These are phyloP conservation scores for Eurytoma adleriae DNA, from an alignment of 2,888 invertebrate genomes.

Conservation along the genomic window DNA sequence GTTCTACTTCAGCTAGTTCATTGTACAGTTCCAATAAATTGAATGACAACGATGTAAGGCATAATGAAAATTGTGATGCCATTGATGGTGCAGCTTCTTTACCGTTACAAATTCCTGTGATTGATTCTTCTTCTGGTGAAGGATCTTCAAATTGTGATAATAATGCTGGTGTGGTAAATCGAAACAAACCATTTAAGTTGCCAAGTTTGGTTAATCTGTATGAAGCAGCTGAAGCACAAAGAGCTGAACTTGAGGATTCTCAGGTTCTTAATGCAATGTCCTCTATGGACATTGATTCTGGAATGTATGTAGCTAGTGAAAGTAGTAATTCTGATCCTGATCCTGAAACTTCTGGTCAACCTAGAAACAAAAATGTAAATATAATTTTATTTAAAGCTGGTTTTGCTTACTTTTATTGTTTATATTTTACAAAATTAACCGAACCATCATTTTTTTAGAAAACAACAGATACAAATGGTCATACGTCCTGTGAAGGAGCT, in stretches of 20 bases:
- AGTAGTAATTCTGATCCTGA: constrained; percentile 72
- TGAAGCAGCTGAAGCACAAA: constrained; percentile 66
- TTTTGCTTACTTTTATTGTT: not conserved
- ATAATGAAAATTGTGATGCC: constrained; percentile 52
- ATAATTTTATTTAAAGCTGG: constrained; percentile 1
- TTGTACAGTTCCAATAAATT: constrained; percentile 35
- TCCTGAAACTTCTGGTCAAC: constrained; percentile 59
- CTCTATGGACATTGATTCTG: constrained; percentile 67
- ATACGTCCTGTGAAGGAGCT: constrained; percentile 67
- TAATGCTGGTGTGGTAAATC: constrained; percentile 55
- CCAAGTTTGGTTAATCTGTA: constrained; percentile 70
- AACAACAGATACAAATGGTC: constrained; percentile 57
- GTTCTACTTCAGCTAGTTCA: constrained; percentile 46
- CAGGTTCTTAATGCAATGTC: constrained; percentile 67
- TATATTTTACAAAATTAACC: not conserved
- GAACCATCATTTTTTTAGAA: constrained; percentile 27
- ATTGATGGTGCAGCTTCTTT: constrained; percentile 61
- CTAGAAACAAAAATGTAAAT: constrained; percentile 66
- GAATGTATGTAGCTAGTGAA: constrained; percentile 70
- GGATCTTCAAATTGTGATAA: constrained; percentile 58
- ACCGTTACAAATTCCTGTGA: constrained; percentile 57
- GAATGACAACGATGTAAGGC: constrained; percentile 43
- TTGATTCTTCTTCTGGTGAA: constrained; percentile 48
- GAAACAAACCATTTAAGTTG: constrained; percentile 68
- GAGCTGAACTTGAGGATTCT: constrained; percentile 67